Conservation (phyloP, 2,888 invertebrate species). For the Miltochrista miniata region DNA sequence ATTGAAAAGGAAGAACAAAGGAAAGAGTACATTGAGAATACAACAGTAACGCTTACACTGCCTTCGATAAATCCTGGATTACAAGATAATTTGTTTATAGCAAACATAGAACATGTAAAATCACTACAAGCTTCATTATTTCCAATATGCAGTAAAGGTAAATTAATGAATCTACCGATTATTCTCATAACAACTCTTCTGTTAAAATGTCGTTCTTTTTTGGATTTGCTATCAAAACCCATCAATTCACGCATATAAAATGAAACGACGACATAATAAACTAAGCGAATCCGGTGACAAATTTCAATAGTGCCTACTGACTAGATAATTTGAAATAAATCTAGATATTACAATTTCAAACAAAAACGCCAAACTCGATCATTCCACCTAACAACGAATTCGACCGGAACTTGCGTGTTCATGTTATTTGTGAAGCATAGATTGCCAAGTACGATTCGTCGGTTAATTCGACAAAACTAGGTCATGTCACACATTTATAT, state of each 20-base stretch:
- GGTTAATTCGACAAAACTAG: slow-evolving; percentile 36
- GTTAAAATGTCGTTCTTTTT: too few relatives aligned
- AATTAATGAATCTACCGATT: slow-evolving; percentile 12
- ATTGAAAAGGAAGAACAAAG: slow-evolving; percentile 70
- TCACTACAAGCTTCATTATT: slow-evolving; percentile 87
- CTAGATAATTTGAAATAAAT: too few relatives aligned
- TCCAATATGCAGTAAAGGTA: slow-evolving; percentile 83
- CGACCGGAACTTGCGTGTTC: slow-evolving; percentile 39
- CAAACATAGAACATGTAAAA: slow-evolving; percentile 83
- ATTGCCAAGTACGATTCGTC: slow-evolving; percentile 25
- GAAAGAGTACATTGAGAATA: slow-evolving; percentile 61
- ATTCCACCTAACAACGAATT: slow-evolving; percentile 18
- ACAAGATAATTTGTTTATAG: slow-evolving; percentile 69
- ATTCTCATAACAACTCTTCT: too few relatives aligned
- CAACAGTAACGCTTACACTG: slow-evolving; percentile 65
- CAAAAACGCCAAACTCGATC: slow-evolving; percentile 3
- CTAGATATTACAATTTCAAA: background rate
- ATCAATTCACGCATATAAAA: too few relatives aligned
- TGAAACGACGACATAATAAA: too few relatives aligned
- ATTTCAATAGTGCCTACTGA: too few relatives aligned
- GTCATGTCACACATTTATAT: slow-evolving; percentile 30
- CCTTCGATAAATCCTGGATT: slow-evolving; percentile 67
- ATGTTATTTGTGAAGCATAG: slow-evolving; percentile 40
- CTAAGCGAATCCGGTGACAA: too few relatives aligned
- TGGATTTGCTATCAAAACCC: too few relatives aligned